Evolutionary conservation across 2,113 vertebrate species (phyloP), one percentile per base, ranked within the genome.

Genomic region (Kryptolebias marmoratus): DNA sequence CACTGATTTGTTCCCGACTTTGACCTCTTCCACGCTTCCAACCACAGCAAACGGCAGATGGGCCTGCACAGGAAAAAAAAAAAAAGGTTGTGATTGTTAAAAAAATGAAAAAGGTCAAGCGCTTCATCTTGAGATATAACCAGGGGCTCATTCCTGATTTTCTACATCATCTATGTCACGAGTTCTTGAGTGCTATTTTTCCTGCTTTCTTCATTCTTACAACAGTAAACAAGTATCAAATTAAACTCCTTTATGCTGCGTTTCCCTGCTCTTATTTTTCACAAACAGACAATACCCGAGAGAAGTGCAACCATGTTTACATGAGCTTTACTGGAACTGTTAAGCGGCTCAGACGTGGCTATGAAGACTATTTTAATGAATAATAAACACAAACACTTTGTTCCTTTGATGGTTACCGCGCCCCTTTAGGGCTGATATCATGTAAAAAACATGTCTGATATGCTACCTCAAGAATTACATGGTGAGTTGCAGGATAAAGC

Each of bases 41-140:
- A 99, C 97, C 75, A 99, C 97, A 1, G 97, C 97, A 1, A 99
- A 99, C 0, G 97, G 97, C 80, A 99, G 94, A 84, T 98, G 97
- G 58, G 97, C 97, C 97, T 98, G 89, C 5, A 78, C 60, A 70
- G 48, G 42, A 57, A 80, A 59, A 80, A 11, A 72, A 8, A 47
- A 69, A 10, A 70, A 4, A 6, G 10, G 10, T 5, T 5, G 5
- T 42, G 32, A 11, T 18, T 8, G 36, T 68, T 57, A 59, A 22
- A 9, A 80, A 61, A 48, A 5, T 8, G 16, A 55, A 48, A 61
- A 52, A 60, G 49, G 8, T 57, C 15, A 74, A 68, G 3, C 58
- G 45, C 22, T 62, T 39, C 32, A 57, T 61, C 60, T 49, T 8
- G 27, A 66, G 52, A 15, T 16, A 62, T 31, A 4, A 36, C 31